phyloP scores from a whole-genome alignment of 1,140 invertebrate genomes.

The Drosophila littoralis region DNA sequence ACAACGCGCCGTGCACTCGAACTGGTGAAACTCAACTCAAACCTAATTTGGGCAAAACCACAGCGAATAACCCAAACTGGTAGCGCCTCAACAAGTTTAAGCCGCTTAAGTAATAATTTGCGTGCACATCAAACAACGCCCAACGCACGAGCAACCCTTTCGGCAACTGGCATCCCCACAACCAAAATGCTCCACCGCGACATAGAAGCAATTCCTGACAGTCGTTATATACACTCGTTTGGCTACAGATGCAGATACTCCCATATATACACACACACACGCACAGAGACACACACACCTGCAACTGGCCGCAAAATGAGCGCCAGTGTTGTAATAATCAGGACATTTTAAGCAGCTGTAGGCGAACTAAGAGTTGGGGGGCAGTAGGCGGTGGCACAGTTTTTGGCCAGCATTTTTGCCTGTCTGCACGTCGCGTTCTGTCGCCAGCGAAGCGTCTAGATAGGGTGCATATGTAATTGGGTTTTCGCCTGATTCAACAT shows the following conservation, averaged over 20 bases:
- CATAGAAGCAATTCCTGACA: conserved; percentile 12
- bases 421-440: conserved; percentile 69
- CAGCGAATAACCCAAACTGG: conserved; percentile 23
- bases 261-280: conserved; percentile 26
- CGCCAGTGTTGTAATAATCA: conserved; percentile 60
- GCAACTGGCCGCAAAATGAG: conserved; percentile 47
- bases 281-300: conserved; percentile 2
- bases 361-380: conserved; percentile 3
- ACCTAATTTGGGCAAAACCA: conserved; percentile 19
- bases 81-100: conserved; percentile 65
- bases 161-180: no score
- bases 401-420: conserved; percentile 72
- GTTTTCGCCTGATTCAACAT: conserved; percentile 79
- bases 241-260: conserved; percentile 38
- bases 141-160: conserved; percentile 3
- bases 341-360: conserved; percentile 16
- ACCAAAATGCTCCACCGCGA: not conserved
- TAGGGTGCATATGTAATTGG: conserved; percentile 72
- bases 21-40: not conserved
- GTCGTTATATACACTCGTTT: conserved; percentile 28
- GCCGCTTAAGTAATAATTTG: conserved; percentile 78
- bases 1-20: not conserved
- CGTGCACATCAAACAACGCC: conserved; percentile 54
- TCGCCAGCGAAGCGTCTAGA: conserved; percentile 62
- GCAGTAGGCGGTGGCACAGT: conserved; percentile 32